phyloP scores from a whole-genome alignment of 2,888 invertebrate species.

The Myopa testacea region DNA sequence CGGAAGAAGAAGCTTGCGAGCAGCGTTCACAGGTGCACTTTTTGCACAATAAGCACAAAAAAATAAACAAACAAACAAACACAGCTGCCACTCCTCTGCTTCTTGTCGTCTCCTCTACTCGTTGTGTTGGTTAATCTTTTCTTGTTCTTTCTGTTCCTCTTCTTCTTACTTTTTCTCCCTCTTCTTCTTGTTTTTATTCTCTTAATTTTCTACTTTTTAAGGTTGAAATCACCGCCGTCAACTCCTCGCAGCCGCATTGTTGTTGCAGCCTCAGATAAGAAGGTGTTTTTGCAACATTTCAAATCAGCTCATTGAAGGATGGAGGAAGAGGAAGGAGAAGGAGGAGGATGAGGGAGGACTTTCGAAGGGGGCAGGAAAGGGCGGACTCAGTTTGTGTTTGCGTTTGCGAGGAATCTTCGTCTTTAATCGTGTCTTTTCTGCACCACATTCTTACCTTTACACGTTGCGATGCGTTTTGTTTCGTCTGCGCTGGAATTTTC shows the following conservation, averaged over 20 bases:
- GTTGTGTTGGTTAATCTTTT: too few species aligned
- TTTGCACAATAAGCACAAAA: neutral
- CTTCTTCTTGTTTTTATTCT: neutral
- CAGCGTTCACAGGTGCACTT: neutral
- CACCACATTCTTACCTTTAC: conserved; percentile 23
- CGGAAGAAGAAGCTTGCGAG: conserved; percentile 8
- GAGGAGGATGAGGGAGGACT: neutral
- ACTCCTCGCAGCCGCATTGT: conserved; percentile 8
- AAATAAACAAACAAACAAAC: neutral
- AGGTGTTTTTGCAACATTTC: conserved; percentile 34
- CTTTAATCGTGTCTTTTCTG: neutral
- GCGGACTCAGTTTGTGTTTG: neutral
- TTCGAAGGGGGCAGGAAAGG: neutral
- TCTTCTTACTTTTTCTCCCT: neutral
- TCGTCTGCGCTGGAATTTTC: neutral
- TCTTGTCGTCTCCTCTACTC: neutral
- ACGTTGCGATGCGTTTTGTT: neutral
- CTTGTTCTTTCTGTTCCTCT: neutral
- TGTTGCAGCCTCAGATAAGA: conserved; percentile 10
- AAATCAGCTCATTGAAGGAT: conserved; percentile 22
- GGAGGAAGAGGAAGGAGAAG: neutral
- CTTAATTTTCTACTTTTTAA: conserved; percentile 24
- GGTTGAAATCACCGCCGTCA: neutral
- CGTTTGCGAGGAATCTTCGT: conserved; percentile 10
- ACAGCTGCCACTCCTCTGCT: conserved; percentile 7